Base-by-base conservation (phyloP, 2,888 invertebrate species). In the Lumbricus terrestris region DNA sequence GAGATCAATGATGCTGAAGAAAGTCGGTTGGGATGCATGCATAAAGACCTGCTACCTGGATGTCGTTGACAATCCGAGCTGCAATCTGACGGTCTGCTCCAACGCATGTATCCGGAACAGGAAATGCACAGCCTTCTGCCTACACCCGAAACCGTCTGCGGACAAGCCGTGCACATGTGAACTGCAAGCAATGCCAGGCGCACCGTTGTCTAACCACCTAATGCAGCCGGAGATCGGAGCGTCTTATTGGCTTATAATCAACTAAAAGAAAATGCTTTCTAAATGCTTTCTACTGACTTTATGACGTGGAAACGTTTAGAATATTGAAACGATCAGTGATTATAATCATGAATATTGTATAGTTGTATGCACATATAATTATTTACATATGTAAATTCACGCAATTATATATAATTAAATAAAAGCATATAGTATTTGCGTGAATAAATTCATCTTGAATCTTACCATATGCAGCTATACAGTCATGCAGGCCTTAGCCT, bases 71-170 rank as follows among this genome's bases (percentile, higher is more conserved):
- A 37, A 35, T 85, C 85, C 85, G 5, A 20, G 34, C 85, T 85
- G 85, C 34, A 33, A 16, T 34, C 35, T 37, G 85, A 34, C 35
- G 37, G 0, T 23, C 18, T 85, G 85, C 35, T 34, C 85, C 85
- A 85, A 37, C 35, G 37, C 85, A 13, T 85, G 85, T 16, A 85
- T 37, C 20, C 13, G 13, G 16, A 85, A 85, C 85, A 34, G 35
- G 18, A 85, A 23, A 8, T 85, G 85, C 85, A 85, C 85, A 23
- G 85, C 85, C n/a, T 85, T 85, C 85, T 85, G 85, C 16, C 85
- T 85, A 37, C 85, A 16, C 85, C 85, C 34, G 35, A 34, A 34
- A 35, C 16, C 33, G 85, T 37, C 20, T 34, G 20, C 1, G 35
- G 34, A 18, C 6, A 18, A 18, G 37, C 85, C 35, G 34, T 85